Percentiles rank a stretch among this genome's conserved stretches.
Conservation (phyloP, 2,797 vertebrate genomes). For the Ctenopoma kingsleyae region DNA sequence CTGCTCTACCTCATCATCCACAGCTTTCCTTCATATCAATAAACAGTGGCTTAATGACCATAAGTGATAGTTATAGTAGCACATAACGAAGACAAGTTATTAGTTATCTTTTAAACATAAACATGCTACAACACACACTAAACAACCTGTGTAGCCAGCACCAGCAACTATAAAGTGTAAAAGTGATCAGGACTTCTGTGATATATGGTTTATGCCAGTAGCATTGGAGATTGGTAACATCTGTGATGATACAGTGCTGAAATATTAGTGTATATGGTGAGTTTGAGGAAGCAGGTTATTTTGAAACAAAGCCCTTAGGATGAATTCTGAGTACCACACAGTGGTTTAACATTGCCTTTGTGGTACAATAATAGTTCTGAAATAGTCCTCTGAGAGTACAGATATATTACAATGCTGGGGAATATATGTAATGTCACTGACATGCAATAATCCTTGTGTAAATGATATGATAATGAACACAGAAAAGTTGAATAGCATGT, state of each 20-base stretch:
- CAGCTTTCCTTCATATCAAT: not conserved
- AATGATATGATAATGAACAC: not conserved
- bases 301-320: not conserved
- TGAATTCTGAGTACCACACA: constrained; percentile 5
- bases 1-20: not conserved
- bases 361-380: not conserved
- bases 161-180: too few species aligned
- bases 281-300: too few species aligned
- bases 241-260: too few species aligned
- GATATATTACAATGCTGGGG: not conserved
- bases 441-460: not conserved
- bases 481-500: not conserved
- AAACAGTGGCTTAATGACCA: not conserved
- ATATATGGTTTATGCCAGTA: too few species aligned
- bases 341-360: constrained; percentile 6
- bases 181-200: too few species aligned
- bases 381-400: constrained; percentile 11
- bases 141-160: too few species aligned
- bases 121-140: too few species aligned
- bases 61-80: not conserved
- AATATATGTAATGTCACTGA: too few species aligned
- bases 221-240: too few species aligned
- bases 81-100: too few species aligned
- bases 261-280: not conserved
- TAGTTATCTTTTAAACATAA: too few species aligned